These are phyloP conservation scores for Ischnura elegans DNA, from an alignment of 2,888 invertebrate species.

Conservation along the genomic window DNA sequence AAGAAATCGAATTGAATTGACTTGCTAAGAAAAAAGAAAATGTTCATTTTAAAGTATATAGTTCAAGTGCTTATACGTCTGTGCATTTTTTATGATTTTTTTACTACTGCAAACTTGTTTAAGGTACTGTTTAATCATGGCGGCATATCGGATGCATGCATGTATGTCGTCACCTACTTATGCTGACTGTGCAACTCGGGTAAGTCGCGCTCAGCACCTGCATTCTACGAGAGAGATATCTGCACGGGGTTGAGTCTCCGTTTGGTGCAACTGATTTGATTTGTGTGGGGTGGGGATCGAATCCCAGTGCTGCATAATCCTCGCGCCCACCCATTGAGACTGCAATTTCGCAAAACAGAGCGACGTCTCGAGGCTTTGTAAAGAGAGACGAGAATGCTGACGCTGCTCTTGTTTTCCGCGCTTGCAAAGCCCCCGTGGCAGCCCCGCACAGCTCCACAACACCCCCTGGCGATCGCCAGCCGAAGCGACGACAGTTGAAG, in stretches of 20 bases:
- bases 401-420: conserved; percentile 1
- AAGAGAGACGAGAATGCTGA: background rate
- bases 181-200: too few species aligned
- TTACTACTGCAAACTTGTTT: too few species aligned
- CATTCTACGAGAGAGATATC: background rate
- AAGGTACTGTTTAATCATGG: too few species aligned
- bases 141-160: too few species aligned
- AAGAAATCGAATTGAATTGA: too few species aligned
- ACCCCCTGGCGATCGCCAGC: background rate
- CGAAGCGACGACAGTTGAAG: background rate
- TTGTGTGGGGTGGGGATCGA: background rate
- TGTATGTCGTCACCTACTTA: too few species aligned
- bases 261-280: background rate
- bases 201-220: background rate
- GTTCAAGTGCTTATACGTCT: too few species aligned
- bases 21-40: too few species aligned
- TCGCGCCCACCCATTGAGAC: background rate
- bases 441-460: background rate
- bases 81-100: too few species aligned
- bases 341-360: background rate
- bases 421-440: background rate
- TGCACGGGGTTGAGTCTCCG: background rate
- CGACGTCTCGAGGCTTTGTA: background rate
- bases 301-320: background rate
- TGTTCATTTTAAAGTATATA: too few species aligned